A percentile compares a stretch with the other conserved stretches of the same genome.
Conservation (phyloP, 2,113 vertebrate species). For the Macrotis lagotis region DNA sequence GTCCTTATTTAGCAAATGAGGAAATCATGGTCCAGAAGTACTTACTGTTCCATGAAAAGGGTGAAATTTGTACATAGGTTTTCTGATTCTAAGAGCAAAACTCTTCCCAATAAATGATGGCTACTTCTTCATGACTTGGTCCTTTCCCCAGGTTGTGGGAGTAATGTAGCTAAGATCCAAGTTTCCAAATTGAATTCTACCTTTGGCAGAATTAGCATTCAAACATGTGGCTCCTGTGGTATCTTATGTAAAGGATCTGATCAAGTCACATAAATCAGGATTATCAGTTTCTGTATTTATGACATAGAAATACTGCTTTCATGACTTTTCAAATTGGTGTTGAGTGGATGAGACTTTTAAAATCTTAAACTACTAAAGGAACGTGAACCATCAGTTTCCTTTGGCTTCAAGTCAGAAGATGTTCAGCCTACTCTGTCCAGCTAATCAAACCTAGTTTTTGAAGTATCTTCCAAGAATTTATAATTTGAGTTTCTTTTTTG, state of each 20-base stretch:
- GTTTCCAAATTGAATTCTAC: background rate
- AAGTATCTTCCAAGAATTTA: background rate
- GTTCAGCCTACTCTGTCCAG: background rate
- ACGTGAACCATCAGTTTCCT: background rate
- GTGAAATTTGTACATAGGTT: background rate
- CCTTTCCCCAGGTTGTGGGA: background rate
- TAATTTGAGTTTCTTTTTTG: background rate
- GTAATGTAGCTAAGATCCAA: background rate
- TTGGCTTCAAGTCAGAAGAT: background rate
- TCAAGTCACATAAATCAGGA: too few relatives aligned
- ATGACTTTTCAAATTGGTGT: background rate
- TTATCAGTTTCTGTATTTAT: background rate
- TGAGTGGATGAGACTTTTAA: background rate
- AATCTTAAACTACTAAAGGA: background rate
- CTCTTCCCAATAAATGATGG: background rate
- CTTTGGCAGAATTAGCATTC: background rate
- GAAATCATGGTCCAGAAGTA: background rate
- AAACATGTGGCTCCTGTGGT: background rate
- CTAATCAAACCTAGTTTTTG: background rate
- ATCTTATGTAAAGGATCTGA: background rate
- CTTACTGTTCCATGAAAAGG: background rate
- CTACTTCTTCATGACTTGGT: background rate
- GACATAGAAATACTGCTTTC: background rate
- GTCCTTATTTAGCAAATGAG: background rate
- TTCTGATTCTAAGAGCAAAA: background rate